A percentile compares a stretch with the other conserved stretches of the same genome.
These are phyloP conservation scores for Steinernema khuongi DNA, from an alignment of 1,140 invertebrate genomes.

Conservation along the genomic window DNA sequence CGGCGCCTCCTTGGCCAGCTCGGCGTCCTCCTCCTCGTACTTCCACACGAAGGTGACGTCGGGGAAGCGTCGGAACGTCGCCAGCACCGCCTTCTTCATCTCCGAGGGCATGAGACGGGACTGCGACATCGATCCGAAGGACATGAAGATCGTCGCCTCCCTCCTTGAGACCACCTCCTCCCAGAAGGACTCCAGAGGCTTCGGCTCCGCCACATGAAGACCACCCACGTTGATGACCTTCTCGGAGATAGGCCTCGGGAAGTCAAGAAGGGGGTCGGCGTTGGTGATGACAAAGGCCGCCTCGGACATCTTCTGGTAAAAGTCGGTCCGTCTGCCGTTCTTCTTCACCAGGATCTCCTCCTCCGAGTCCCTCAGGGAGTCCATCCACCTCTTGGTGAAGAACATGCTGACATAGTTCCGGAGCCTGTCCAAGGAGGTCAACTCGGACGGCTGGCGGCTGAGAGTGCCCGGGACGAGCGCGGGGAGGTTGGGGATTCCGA, in stretches of 20 bases:
- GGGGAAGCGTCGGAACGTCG: conserved; percentile 24
- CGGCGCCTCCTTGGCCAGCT: background rate
- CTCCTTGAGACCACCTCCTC: background rate
- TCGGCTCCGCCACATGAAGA: conserved; percentile 1
- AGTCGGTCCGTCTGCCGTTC: background rate
- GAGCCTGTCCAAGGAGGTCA: background rate
- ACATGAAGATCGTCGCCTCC: conserved; percentile 19
- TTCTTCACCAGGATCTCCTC: background rate
- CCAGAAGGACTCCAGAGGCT: conserved; percentile 10
- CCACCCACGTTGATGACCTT: conserved; percentile 23
- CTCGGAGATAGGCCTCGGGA: conserved; percentile 19
- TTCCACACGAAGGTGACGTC: conserved; percentile 30
- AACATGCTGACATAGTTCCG: background rate
- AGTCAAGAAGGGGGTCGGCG: conserved; percentile 22
- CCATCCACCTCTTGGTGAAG: background rate
- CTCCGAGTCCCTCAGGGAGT: background rate
- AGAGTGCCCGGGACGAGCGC: background rate
- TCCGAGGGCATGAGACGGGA: conserved; percentile 16
- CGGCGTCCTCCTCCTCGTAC: conserved; percentile 23
- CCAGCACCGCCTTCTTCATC: conserved; percentile 23
- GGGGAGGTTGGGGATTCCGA: background rate
- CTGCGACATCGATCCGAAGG: conserved; percentile 29
- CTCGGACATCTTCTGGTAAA: background rate
- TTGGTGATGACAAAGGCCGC: conserved; percentile 20
- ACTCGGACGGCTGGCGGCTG: background rate